A percentile compares a stretch with the other conserved stretches of the same genome.
Evolutionary conservation across 2,888 invertebrate species (phyloP).

Genomic region (Sycophila texana): DNA sequence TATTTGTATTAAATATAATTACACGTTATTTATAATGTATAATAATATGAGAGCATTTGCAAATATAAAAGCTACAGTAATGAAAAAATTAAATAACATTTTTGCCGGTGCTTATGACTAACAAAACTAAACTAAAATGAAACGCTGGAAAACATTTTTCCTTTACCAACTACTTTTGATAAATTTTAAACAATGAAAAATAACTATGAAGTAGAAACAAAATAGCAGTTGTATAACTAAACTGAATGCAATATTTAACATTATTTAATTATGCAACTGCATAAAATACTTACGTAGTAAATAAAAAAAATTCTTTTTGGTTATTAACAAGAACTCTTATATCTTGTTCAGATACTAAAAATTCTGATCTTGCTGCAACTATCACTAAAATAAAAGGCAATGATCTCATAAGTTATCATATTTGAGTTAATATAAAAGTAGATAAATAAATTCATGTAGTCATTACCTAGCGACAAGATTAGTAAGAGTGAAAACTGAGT

Average conservation of each 20-base stretch:
- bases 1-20: background rate
- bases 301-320: conserved; percentile 78
- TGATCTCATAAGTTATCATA: conserved; percentile 15
- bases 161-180: no score
- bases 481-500: conserved; percentile 3
- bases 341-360: conserved; percentile 79
- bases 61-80: no score
- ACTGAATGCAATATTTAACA: background rate
- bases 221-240: no score
- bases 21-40: no score
- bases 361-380: conserved; percentile 63
- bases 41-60: no score
- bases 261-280: background rate
- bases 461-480: conserved; percentile 40
- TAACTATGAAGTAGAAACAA: no score
- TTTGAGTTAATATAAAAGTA: background rate
- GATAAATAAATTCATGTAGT: background rate
- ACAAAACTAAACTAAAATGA: no score
- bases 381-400: conserved; percentile 58
- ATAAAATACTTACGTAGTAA: conserved; percentile 78
- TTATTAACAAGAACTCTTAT: conserved; percentile 79
- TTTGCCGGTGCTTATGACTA: no score
- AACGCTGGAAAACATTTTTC: no score
- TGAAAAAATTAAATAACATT: no score
- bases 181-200: no score